phyloP scores from a whole-genome alignment of 2,888 invertebrate species.

The Rhimphoctona megacephalus region DNA sequence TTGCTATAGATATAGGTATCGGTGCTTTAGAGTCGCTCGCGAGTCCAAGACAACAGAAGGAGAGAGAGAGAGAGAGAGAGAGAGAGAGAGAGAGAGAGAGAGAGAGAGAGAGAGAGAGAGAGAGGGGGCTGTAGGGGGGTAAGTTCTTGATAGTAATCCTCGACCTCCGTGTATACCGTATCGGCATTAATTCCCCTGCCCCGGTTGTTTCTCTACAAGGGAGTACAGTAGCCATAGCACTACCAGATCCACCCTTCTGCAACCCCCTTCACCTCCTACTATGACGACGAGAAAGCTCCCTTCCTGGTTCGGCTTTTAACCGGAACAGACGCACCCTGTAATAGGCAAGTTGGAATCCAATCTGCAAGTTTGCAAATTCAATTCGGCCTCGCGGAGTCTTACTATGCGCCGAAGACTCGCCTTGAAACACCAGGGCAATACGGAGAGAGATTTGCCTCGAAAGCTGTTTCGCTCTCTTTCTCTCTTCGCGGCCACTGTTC shows the following conservation, averaged over 20 bases:
- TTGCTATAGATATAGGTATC: slow-evolving; percentile 33
- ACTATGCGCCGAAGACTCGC: slow-evolving; percentile 78
- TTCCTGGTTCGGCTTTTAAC: slow-evolving; percentile 82
- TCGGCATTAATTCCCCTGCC: slow-evolving; percentile 85
- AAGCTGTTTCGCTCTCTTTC: slow-evolving; percentile 40
- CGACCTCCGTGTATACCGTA: slow-evolving; percentile 82
- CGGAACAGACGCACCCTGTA: slow-evolving; percentile 85
- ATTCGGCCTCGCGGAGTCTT: slow-evolving; percentile 81
- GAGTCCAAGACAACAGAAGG: slow-evolving; percentile 69
- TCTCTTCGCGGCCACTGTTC: slow-evolving; percentile 19
- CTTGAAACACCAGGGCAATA: slow-evolving; percentile 43
- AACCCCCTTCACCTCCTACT: slow-evolving; percentile 43
- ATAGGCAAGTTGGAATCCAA: slow-evolving; percentile 85
- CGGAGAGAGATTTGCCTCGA: slow-evolving; percentile 35
- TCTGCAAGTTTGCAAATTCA: slow-evolving; percentile 85
- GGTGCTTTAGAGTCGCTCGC: slow-evolving; percentile 46
- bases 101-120: slow-evolving; percentile 23
- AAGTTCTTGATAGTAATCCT: slow-evolving; percentile 80
- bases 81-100: too few relatives aligned
- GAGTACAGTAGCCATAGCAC: slow-evolving; percentile 55
- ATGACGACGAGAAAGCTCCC: slow-evolving; percentile 50
- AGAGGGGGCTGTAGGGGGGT: not conserved
- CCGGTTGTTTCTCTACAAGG: slow-evolving; percentile 68
- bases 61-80: slow-evolving; percentile 53
- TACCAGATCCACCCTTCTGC: slow-evolving; percentile 35